Evolutionary conservation across 53 echinoderm and acorn worm species (phyloP).

Genomic region (Echinarachnius parma): DNA sequence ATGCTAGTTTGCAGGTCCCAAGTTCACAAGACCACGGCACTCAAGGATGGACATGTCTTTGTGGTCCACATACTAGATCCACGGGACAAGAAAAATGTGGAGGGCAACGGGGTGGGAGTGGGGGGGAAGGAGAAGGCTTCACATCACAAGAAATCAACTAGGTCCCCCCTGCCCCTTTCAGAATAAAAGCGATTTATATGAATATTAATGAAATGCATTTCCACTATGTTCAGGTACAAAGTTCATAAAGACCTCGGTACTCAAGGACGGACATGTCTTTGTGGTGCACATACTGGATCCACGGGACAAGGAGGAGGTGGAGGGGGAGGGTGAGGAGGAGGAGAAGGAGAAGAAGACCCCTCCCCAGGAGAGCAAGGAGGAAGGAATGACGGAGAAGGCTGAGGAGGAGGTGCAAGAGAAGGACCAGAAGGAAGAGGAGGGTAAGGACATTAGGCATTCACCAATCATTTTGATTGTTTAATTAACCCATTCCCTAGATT

Average conservation of each 20-base stretch:
- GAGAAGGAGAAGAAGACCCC: conserved; percentile 1
- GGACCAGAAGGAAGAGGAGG: conserved; percentile 12
- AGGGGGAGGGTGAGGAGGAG: conserved; percentile 25
- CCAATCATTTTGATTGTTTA: too few relatives aligned
- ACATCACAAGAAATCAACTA: too few relatives aligned
- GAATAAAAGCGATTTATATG: too few relatives aligned
- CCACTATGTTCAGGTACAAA: conserved; percentile 29
- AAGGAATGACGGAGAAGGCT: conserved; percentile 60
- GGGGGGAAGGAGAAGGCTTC: too few relatives aligned
- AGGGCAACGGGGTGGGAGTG: too few relatives aligned
- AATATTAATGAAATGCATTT: too few relatives aligned
- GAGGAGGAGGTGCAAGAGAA: conserved; percentile 50
- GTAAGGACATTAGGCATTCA: conserved; percentile 22
- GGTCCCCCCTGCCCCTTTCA: too few relatives aligned
- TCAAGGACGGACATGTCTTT: conserved; percentile 92
- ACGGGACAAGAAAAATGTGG: too few relatives aligned
- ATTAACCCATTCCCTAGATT: too few relatives aligned
- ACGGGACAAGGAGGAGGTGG: conserved; percentile 57
- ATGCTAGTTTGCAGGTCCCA: conserved; percentile 32
- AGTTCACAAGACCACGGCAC: too few relatives aligned
- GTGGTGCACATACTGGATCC: conserved; percentile 86
- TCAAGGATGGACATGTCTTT: too few relatives aligned
- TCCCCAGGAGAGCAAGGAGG: conserved; percentile 1
- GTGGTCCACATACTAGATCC: too few relatives aligned
- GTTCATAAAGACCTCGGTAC: conserved; percentile 73